Percentiles rank a stretch among this genome's conserved stretches.
Conservation (phyloP, 2,797 vertebrate species). For the Scleropages formosus region DNA sequence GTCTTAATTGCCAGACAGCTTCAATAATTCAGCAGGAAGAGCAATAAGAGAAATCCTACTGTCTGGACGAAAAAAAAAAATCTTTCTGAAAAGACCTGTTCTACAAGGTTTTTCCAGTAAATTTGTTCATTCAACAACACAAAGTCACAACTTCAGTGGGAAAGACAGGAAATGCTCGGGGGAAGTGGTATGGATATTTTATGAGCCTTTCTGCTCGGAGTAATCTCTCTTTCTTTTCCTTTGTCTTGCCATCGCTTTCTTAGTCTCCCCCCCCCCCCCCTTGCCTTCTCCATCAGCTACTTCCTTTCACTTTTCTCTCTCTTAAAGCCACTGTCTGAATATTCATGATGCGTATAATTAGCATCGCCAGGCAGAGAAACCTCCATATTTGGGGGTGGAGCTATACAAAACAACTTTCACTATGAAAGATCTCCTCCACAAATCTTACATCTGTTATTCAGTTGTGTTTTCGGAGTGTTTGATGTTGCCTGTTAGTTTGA, state of each 20-base stretch:
- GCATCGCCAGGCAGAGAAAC: background rate
- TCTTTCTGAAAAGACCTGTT: too few species aligned
- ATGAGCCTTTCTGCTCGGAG: background rate
- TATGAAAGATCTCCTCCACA: background rate
- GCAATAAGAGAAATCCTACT: background rate
- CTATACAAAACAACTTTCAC: slow-evolving; percentile 37
- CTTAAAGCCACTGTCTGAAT: background rate
- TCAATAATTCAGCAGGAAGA: background rate
- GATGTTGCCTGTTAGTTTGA: background rate
- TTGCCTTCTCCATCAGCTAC: too few species aligned
- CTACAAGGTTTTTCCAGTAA: background rate
- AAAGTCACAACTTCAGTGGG: background rate
- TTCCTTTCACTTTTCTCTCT: too few species aligned
- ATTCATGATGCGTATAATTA: too few species aligned
- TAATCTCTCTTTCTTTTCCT: background rate
- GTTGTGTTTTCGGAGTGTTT: too few species aligned
- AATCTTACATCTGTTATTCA: background rate
- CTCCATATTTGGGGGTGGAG: background rate
- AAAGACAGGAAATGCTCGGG: background rate
- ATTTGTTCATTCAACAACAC: background rate
- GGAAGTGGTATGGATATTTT: background rate
- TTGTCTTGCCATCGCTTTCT: background rate
- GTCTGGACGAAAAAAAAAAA: too few species aligned
- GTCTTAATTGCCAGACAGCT: background rate
- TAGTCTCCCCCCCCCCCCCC: too few species aligned